phyloP scores from a whole-genome alignment of 2,113 vertebrate genomes.

The Tragelaphus buxtoni region DNA sequence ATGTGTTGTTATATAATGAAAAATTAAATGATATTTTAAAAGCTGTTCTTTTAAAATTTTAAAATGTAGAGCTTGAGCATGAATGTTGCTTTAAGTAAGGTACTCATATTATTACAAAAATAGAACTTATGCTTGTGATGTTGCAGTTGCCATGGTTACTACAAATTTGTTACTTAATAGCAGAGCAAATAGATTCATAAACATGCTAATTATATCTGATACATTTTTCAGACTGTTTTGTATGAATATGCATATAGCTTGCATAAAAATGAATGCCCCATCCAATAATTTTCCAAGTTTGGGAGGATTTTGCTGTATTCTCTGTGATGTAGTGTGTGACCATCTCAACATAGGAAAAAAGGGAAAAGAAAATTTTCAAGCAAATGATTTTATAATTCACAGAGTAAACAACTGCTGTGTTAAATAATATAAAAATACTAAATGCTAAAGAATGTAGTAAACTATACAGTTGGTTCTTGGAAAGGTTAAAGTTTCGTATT shows the following conservation, averaged over 20 bases:
- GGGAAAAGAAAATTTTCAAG: conserved; percentile 51
- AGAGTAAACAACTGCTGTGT: conserved; percentile 1
- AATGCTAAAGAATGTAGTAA: background rate
- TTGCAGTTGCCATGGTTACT: conserved; percentile 87
- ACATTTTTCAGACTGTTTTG: conserved; percentile 84
- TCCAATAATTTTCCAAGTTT: conserved; percentile 79
- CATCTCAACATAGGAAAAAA: conserved; percentile 56
- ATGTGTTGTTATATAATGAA: conserved; percentile 3
- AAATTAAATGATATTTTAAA: conserved; percentile 48
- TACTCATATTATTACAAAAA: conserved; percentile 86
- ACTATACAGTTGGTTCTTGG: background rate
- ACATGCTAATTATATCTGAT: conserved; percentile 89
- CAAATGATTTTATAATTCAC: conserved; percentile 60
- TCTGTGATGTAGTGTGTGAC: conserved; percentile 57
- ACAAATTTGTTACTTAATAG: conserved; percentile 90
- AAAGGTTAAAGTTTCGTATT: background rate
- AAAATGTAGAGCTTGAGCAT: conserved; percentile 76
- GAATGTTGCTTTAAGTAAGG: conserved; percentile 86
- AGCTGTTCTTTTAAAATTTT: conserved; percentile 72
- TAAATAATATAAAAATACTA: conserved; percentile 54
- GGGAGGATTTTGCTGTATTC: conserved; percentile 65
- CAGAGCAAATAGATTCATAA: conserved; percentile 89
- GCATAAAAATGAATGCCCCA: conserved; percentile 80
- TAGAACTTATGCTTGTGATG: conserved; percentile 84
- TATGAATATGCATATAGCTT: conserved; percentile 86